Evolutionary conservation across 2,888 invertebrate genomes (phyloP).

Genomic region (Drosophila anceps): DNA sequence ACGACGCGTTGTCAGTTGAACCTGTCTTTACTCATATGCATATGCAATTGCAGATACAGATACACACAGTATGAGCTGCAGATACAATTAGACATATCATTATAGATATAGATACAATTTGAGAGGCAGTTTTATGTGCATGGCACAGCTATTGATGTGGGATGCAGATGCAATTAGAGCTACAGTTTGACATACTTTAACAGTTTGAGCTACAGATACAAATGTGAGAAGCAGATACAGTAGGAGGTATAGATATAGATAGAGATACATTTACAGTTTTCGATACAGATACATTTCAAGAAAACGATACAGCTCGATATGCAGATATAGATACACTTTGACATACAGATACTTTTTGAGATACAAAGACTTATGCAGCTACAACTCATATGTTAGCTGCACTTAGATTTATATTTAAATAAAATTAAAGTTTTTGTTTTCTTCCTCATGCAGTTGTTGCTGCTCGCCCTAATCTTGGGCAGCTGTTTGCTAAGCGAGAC

Average conservation of each 20-base stretch:
- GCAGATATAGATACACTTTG: background rate
- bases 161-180: background rate
- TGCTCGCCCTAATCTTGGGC: constrained; percentile 49
- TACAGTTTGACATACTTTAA: background rate
- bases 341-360: background rate
- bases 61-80: background rate
- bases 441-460: constrained; percentile 52
- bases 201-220: background rate
- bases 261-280: background rate
- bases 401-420: constrained; percentile 10
- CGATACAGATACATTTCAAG: background rate
- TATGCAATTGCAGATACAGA: constrained; percentile 1
- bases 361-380: background rate
- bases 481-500: constrained; percentile 48
- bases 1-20: constrained; percentile 57
- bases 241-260: background rate
- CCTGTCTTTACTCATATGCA: constrained; percentile 45
- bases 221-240: background rate
- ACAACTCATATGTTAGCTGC: constrained; percentile 10
- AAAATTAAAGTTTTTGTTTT: background rate
- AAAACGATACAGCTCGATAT: too few relatives aligned
- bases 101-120: background rate
- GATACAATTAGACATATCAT: background rate
- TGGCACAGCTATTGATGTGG: too few relatives aligned
- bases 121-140: background rate